Evolutionary conservation across 2,888 invertebrate species (phyloP).

Genomic region (Ischnus inquisitorius): DNA sequence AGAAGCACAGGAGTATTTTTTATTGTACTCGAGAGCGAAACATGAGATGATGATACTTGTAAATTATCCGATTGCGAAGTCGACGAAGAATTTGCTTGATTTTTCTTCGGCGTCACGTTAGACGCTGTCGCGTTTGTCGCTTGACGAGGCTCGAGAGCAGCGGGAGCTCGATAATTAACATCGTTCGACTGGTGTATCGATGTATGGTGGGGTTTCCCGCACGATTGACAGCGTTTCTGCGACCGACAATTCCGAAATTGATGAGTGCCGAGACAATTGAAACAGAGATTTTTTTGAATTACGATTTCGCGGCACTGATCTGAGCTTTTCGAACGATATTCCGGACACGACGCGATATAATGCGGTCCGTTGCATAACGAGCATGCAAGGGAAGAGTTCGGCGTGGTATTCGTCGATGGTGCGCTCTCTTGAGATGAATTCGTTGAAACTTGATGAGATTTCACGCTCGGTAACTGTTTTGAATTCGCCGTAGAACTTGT

Average conservation of each 20-base stretch:
- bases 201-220: constrained; percentile 32
- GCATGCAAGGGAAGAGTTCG: not conserved
- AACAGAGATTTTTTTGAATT: constrained; percentile 36
- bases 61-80: constrained; percentile 7
- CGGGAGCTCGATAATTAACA: constrained; percentile 2
- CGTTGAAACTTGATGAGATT: constrained; percentile 5
- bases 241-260: constrained; percentile 33
- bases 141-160: constrained; percentile 18
- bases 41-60: constrained; percentile 21
- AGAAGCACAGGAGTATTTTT: constrained; percentile 28
- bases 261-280: constrained; percentile 46
- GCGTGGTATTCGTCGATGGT: constrained; percentile 1
- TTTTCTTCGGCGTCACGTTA: constrained; percentile 12
- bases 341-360: constrained; percentile 45
- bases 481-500: constrained; percentile 5
- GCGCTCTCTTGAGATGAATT: constrained; percentile 11
- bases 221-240: constrained; percentile 36
- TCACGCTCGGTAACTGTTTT: constrained; percentile 21
- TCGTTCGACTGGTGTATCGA: constrained; percentile 29
- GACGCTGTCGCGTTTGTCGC: constrained; percentile 11
- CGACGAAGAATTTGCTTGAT: constrained; percentile 1
- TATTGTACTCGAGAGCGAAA: constrained; percentile 14
- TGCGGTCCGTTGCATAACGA: constrained; percentile 33
- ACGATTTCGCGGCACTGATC: constrained; percentile 45
- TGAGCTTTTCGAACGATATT: constrained; percentile 25